Evolutionary conservation across 2,797 vertebrate species (phyloP).

Genomic region (Podarcis siculus): DNA sequence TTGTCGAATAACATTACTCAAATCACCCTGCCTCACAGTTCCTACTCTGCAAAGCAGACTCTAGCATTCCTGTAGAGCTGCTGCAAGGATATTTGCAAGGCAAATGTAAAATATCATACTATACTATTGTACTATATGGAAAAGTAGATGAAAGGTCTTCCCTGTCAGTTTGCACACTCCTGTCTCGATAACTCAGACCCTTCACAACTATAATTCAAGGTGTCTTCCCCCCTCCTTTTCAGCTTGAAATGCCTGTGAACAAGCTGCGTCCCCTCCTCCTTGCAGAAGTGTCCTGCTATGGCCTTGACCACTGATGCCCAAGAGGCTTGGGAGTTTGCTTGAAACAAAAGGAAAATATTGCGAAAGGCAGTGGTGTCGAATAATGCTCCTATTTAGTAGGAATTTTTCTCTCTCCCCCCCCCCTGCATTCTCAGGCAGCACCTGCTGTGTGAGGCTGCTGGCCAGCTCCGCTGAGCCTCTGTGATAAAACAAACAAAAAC

Average conservation of each 20-base stretch:
- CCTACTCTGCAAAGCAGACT: not conserved
- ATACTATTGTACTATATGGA: too few relatives aligned
- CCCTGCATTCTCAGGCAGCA: constrained; percentile 75
- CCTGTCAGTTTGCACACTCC: constrained; percentile 38
- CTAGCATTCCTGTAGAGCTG: not conserved
- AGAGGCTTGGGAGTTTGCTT: constrained; percentile 68
- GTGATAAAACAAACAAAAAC: constrained; percentile 79
- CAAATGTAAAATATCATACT: not conserved
- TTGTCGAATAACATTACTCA: too few relatives aligned
- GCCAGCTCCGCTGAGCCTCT: constrained; percentile 74
- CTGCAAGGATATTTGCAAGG: not conserved
- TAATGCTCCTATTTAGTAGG: constrained; percentile 77
- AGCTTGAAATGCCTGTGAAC: constrained; percentile 61
- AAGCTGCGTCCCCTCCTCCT: constrained; percentile 63
- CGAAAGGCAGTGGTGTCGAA: constrained; percentile 74
- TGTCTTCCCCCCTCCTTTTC: constrained; percentile 61
- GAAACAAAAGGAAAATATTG: constrained; percentile 76
- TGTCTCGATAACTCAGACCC: constrained; percentile 39
- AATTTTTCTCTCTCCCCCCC: constrained; percentile 74
- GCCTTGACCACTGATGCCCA: constrained; percentile 69
- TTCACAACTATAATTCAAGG: constrained; percentile 54
- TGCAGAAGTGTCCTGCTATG: constrained; percentile 66
- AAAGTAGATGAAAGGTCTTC: not conserved
- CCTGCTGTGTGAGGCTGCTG: constrained; percentile 71
- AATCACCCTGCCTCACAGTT: not conserved